Conservation (phyloP, 2,797 vertebrate species). For the Nasua narica region DNA sequence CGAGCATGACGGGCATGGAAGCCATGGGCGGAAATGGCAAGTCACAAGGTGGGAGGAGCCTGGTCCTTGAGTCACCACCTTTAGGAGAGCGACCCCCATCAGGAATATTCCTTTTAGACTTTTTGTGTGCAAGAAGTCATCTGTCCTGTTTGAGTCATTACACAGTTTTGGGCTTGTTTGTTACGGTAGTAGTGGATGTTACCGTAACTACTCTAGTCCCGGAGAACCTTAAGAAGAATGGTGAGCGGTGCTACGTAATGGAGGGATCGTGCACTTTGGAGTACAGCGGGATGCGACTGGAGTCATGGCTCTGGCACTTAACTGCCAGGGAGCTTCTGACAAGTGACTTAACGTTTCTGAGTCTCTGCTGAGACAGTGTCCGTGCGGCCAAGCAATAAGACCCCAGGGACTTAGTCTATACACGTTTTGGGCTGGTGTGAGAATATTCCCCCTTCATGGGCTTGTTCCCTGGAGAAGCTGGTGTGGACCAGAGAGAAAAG, state of each 20-base stretch:
- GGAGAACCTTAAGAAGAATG: not conserved
- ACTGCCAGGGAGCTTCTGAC: not conserved
- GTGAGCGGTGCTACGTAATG: accelerated
- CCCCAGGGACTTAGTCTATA: not conserved
- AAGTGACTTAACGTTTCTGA: not conserved
- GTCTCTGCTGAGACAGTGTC: not conserved
- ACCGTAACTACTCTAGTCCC: not conserved
- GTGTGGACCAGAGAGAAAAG: not conserved
- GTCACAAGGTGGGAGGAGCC: not conserved
- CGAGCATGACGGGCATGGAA: not conserved
- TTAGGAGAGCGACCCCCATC: not conserved
- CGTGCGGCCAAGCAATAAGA: not conserved
- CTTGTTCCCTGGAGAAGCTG: not conserved
- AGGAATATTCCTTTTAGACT: not conserved
- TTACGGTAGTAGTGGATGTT: not conserved
- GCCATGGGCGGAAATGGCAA: not conserved
- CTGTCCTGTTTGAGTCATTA: not conserved
- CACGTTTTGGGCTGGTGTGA: not conserved
- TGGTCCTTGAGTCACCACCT: not conserved
- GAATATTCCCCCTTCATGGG: not conserved
- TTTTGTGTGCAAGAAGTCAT: not conserved
- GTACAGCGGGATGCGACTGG: not conserved
- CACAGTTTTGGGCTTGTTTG: not conserved
- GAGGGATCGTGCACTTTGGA: not conserved
- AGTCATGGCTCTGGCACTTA: not conserved